phyloP scores from a whole-genome alignment of 2,888 invertebrate species.

The Hanleya hanleyi region DNA sequence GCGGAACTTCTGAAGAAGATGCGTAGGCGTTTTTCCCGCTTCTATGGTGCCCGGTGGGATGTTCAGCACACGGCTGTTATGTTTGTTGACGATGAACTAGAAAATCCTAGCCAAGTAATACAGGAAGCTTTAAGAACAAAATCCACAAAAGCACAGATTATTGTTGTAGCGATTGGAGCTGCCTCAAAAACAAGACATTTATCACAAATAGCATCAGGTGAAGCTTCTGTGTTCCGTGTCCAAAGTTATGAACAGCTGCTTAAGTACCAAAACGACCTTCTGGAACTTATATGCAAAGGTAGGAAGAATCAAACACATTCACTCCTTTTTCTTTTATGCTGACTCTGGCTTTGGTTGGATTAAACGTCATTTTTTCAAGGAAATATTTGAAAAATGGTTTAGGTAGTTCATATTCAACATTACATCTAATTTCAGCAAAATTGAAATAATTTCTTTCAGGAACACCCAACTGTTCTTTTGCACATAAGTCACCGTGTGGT shows the following conservation, averaged over 20 bases:
- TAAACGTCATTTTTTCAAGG: too few species aligned
- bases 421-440: too few species aligned
- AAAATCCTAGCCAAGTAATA: neutral
- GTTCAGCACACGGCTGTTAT: neutral
- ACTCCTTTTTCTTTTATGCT: too few species aligned
- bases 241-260: neutral
- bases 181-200: neutral
- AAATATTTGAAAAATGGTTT: too few species aligned
- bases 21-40: neutral
- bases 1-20: neutral
- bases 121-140: neutral
- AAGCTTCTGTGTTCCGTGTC: neutral
- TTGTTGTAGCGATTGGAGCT: neutral
- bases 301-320: too few species aligned
- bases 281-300: neutral
- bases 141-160: neutral
- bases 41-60: neutral
- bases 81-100: slow-evolving; percentile 2
- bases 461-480: too few species aligned
- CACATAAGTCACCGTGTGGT: too few species aligned
- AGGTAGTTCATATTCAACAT: too few species aligned
- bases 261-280: neutral
- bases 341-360: too few species aligned
- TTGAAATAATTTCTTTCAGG: too few species aligned
- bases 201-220: neutral